Conservation (phyloP, 2,113 vertebrate species). For the Etia nguti region DNA sequence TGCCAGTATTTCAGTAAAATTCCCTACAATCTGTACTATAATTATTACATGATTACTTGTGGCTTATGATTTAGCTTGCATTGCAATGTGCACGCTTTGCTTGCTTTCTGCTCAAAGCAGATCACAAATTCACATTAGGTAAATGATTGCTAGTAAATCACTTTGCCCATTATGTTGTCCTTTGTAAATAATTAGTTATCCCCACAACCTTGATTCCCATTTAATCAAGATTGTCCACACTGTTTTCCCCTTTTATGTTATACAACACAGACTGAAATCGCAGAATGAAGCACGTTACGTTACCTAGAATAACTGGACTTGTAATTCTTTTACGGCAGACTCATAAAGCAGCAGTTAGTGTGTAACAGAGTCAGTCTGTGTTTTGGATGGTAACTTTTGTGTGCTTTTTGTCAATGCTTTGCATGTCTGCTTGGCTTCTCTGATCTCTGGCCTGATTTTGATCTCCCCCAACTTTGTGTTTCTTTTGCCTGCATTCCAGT, state of each 20-base stretch:
- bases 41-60: not conserved
- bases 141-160: not conserved
- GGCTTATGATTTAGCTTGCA: not conserved
- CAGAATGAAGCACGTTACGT: not conserved
- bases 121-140: not conserved
- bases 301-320: not conserved
- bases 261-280: not conserved
- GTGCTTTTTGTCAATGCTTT: constrained; percentile 11
- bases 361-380: not conserved
- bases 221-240: not conserved
- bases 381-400: not conserved
- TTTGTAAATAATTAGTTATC: not conserved
- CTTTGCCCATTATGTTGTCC: not conserved
- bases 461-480: constrained; percentile 78
- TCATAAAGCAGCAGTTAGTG: not conserved
- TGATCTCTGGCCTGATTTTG: constrained; percentile 76
- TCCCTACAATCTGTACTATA: not conserved
- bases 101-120: not conserved
- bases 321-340: not conserved
- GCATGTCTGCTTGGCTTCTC: constrained; percentile 42
- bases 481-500: constrained; percentile 99
- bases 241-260: not conserved
- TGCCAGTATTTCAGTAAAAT: not conserved
- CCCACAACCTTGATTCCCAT: not conserved
- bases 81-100: not conserved